Percentiles rank a stretch among this genome's conserved stretches.
Evolutionary conservation across 2,113 vertebrate genomes (phyloP).

Genomic region (Microtus oregoni): DNA sequence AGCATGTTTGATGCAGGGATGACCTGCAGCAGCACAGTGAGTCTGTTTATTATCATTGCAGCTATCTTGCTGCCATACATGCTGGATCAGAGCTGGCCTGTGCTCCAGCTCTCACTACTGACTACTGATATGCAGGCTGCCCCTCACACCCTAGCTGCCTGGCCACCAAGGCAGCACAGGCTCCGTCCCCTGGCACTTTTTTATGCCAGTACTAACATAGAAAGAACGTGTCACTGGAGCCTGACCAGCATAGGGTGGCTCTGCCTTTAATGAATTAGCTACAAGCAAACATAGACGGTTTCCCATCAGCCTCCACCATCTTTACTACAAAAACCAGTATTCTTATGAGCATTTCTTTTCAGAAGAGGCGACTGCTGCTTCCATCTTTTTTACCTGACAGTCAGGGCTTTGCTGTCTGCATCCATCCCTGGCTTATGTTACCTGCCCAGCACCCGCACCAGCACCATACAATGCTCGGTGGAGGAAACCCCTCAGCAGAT

Average conservation of each 20-base stretch:
- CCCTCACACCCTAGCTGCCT: background rate
- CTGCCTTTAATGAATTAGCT: background rate
- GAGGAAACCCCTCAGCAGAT: background rate
- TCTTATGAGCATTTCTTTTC: background rate
- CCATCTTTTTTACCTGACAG: background rate
- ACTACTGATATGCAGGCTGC: constrained; percentile 34
- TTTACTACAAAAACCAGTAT: background rate
- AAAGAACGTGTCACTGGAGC: background rate
- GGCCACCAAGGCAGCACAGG: background rate
- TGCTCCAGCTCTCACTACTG: constrained; percentile 8
- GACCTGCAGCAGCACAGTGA: constrained; percentile 55
- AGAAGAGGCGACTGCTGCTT: background rate
- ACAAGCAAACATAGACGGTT: background rate
- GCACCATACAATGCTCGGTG: background rate
- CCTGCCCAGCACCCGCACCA: background rate
- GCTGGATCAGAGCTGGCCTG: constrained; percentile 40
- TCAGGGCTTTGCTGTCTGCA: background rate
- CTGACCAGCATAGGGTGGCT: background rate
- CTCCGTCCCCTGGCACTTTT: background rate
- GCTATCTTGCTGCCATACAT: constrained; percentile 1
- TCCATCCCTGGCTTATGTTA: accelerated
- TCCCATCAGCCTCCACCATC: background rate
- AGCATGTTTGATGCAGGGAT: constrained; percentile 52
- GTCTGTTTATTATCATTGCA: constrained; percentile 55
- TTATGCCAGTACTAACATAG: background rate